Evolutionary conservation across 2,797 vertebrate species (phyloP).

Genomic region (Manis crassicaudata): DNA sequence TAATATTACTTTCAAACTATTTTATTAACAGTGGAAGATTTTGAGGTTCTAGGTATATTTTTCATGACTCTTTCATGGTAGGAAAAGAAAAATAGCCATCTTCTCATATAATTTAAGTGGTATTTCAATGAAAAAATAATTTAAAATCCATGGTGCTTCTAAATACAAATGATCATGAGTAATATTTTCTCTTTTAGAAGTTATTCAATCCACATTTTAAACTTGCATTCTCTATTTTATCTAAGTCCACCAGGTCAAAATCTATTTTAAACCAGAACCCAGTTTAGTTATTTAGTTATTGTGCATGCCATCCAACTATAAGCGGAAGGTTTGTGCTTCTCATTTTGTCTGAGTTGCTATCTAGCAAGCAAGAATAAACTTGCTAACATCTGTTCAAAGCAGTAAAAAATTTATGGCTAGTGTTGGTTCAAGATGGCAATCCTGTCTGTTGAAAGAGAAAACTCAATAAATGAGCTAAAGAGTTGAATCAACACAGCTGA

Average conservation of each 20-base stretch:
- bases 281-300: not conserved
- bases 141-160: not conserved
- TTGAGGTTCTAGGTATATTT: not conserved
- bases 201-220: not conserved
- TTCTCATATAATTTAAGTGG: not conserved
- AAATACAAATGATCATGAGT: not conserved
- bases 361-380: not conserved
- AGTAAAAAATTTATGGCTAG: not conserved
- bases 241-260: not conserved
- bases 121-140: not conserved
- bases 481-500: conserved; percentile 46
- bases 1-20: not conserved
- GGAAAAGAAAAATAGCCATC: not conserved
- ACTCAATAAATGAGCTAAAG: conserved; percentile 26
- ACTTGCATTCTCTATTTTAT: not conserved
- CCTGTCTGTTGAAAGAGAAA: conserved; percentile 49
- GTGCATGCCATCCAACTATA: not conserved
- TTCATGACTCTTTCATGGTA: not conserved
- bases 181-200: not conserved
- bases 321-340: not conserved
- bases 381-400: not conserved
- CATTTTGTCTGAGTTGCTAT: not conserved
- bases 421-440: conserved; percentile 49
- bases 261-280: not conserved
- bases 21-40: not conserved